A percentile compares a stretch with the other conserved stretches of the same genome.
Conservation (phyloP, 2,113 vertebrate species). For the Psittacus erithacus region DNA sequence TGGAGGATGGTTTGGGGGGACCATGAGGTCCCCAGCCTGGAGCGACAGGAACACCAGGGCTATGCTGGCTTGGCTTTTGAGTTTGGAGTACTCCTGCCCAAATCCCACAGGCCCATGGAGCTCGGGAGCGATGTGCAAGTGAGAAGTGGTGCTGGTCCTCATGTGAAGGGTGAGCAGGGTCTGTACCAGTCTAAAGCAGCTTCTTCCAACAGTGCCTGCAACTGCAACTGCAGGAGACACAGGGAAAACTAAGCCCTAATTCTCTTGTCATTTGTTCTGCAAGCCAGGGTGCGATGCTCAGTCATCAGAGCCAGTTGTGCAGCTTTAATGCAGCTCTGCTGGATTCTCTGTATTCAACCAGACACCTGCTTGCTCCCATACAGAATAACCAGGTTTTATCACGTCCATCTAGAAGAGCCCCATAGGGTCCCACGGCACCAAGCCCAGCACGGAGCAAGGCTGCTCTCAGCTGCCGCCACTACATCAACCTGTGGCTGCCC, state of each 20-base stretch:
- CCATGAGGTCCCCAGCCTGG: not conserved
- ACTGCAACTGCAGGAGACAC: not conserved
- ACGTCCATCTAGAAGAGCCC: not conserved
- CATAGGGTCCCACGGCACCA: not conserved
- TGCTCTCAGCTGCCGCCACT: not conserved
- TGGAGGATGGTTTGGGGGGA: not conserved
- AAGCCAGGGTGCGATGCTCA: not conserved
- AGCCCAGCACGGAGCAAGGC: not conserved
- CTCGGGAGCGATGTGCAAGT: not conserved
- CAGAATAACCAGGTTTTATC: not conserved
- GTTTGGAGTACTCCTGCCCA: not conserved
- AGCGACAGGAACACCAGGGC: not conserved
- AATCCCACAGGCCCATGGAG: not conserved
- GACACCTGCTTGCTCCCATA: not conserved
- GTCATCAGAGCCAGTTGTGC: not conserved
- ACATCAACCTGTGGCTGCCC: not conserved
- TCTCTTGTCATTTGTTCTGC: not conserved
- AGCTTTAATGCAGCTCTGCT: not conserved
- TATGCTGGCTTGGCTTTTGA: not conserved
- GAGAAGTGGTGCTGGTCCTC: not conserved
- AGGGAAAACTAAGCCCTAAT: not conserved
- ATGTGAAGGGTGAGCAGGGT: not conserved
- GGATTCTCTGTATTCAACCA: not conserved
- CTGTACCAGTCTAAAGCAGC: not conserved
- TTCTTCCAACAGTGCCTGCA: not conserved